Percentiles rank a stretch among this genome's conserved stretches.
phyloP scores from a whole-genome alignment of 64 coral and sea anemone genomes.

The Hydrozoanthus tunicans region DNA sequence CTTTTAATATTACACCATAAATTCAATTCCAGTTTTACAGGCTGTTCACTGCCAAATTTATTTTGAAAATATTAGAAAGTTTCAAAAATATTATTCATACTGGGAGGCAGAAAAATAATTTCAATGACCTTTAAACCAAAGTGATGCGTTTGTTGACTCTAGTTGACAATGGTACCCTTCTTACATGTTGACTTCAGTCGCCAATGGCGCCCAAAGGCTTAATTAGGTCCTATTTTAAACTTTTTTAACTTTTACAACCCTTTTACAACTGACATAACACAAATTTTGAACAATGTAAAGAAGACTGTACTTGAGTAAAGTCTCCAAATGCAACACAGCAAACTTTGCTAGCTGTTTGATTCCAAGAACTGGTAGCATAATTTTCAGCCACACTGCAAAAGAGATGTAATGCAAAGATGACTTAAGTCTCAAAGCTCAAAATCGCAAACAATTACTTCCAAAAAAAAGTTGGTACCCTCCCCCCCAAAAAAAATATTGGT shows the following conservation, averaged over 20 bases:
- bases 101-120: too few species aligned
- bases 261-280: not conserved
- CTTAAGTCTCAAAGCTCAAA: not conserved
- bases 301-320: constrained; percentile 68
- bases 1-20: too few species aligned
- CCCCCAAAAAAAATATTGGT: not conserved
- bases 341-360: constrained; percentile 82
- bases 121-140: too few species aligned
- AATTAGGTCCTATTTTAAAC: too few species aligned
- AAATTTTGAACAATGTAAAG: not conserved
- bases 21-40: too few species aligned
- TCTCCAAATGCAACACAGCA: constrained; percentile 71
- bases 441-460: not conserved
- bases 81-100: too few species aligned
- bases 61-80: too few species aligned
- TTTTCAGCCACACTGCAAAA: constrained; percentile 73
- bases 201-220: too few species aligned
- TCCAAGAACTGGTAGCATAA: constrained; percentile 77
- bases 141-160: too few species aligned
- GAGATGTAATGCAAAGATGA: not conserved
- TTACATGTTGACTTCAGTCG: too few species aligned
- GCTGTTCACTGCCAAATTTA: too few species aligned
- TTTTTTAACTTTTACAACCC: not conserved
- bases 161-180: too few species aligned
- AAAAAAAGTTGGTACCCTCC: not conserved